A percentile compares a stretch with the other conserved stretches of the same genome.
Evolutionary conservation across 2,797 vertebrate genomes (phyloP).

Genomic region (Aphelocoma californica): DNA sequence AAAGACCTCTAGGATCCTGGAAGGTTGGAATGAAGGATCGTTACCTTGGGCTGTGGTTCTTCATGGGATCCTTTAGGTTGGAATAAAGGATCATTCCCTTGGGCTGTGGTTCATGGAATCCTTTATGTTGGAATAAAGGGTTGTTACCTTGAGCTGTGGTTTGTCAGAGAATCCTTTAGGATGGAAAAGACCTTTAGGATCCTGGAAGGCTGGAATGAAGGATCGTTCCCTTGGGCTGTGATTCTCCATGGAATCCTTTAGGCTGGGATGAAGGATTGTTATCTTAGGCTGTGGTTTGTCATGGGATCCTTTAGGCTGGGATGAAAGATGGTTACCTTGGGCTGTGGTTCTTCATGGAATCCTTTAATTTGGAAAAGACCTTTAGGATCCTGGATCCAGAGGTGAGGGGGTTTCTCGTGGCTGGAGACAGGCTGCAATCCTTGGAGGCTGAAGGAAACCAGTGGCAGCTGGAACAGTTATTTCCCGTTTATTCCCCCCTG

Average conservation of each 20-base stretch:
- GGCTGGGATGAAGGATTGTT: no score
- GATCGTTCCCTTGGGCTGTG: no score
- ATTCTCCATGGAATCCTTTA: no score
- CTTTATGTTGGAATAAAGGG: no score
- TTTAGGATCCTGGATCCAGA: background rate
- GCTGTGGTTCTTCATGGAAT: background rate
- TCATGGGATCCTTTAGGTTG: background rate
- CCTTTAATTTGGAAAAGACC: background rate
- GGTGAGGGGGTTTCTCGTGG: background rate
- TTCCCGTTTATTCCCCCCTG: background rate
- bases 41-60: fast-evolving
- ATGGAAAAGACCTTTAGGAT: no score
- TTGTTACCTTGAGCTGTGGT: fast-evolving
- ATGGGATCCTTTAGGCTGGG: no score
- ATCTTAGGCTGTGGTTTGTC: no score
- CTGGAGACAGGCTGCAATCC: background rate
- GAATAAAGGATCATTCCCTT: fast-evolving
- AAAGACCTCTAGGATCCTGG: no score
- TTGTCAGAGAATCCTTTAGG: background rate
- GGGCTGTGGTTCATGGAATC: no score
- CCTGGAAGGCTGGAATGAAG: background rate
- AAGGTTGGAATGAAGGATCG: background rate
- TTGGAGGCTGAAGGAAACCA: background rate
- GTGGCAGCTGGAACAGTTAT: background rate
- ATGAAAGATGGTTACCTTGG: fast-evolving